phyloP scores from a whole-genome alignment of 2,113 vertebrate species.

The Fukomys damarensis region DNA sequence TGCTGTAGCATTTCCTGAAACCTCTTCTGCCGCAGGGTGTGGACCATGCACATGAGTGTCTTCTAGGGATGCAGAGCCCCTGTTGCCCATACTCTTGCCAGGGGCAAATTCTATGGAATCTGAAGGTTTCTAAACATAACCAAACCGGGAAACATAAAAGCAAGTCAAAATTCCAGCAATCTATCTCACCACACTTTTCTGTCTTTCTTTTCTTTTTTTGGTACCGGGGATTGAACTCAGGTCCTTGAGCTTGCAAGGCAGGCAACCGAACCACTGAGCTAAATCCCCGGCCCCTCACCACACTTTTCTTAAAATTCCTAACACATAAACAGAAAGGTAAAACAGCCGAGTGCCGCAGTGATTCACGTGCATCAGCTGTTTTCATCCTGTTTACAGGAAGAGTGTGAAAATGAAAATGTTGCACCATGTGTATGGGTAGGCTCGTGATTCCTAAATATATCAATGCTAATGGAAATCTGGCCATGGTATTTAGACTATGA shows the following conservation, averaged over 20 bases:
- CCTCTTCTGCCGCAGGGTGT: conserved; percentile 49
- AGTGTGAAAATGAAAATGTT: not conserved
- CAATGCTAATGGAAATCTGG: not conserved
- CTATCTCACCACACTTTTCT: not conserved
- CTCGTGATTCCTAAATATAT: not conserved
- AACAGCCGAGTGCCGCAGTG: rapidly evolving
- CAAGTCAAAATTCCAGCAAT: conserved; percentile 59
- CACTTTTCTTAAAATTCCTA: conserved; percentile 13
- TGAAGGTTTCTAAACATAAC: conserved; percentile 79
- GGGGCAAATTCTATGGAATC: conserved; percentile 58
- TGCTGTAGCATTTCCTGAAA: conserved; percentile 23
- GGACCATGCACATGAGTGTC: not conserved
- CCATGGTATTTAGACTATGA: not conserved
- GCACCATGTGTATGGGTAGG: rapidly evolving
- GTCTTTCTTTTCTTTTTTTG: too few species aligned
- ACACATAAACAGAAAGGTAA: not conserved
- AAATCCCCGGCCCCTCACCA: too few species aligned
- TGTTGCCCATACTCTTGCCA: conserved; percentile 10
- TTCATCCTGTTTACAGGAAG: not conserved
- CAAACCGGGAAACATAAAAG: conserved; percentile 63
- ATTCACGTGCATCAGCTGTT: not conserved
- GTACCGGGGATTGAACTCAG: too few species aligned
- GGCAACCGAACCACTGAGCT: too few species aligned
- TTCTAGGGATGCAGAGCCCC: conserved; percentile 39
- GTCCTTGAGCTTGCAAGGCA: too few species aligned